Conservation (phyloP, 2,113 vertebrate species). For the Gracilinanus agilis region DNA sequence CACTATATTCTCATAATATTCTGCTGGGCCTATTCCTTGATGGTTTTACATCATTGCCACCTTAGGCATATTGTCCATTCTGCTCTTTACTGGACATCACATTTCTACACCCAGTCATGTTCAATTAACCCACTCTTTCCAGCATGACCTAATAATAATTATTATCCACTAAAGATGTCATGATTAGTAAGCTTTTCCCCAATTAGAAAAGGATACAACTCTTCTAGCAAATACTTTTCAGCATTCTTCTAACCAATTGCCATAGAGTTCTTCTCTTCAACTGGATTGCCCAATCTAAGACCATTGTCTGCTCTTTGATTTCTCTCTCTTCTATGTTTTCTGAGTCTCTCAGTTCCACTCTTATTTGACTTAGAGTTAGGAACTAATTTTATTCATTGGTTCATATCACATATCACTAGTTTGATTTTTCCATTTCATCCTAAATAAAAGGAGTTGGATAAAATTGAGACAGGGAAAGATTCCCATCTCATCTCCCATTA, state of each 20-base stretch:
- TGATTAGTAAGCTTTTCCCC: background rate
- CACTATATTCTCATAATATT: background rate
- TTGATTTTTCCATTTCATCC: background rate
- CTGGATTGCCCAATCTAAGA: background rate
- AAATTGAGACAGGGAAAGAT: background rate
- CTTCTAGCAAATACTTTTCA: background rate
- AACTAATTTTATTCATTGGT: background rate
- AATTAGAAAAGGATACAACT: background rate
- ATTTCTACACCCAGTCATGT: background rate
- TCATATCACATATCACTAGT: background rate
- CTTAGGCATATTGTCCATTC: background rate
- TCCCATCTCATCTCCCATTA: too few species aligned
- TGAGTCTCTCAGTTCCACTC: background rate
- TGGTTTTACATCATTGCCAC: background rate
- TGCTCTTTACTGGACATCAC: background rate
- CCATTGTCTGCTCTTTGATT: background rate
- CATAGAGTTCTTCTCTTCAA: background rate
- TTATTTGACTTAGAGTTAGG: background rate
- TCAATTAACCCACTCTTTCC: background rate
- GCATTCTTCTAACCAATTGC: background rate
- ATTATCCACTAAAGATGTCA: background rate
- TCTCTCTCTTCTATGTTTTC: background rate
- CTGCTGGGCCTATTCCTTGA: background rate
- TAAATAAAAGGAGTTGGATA: background rate
- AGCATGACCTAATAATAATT: background rate